These are phyloP conservation scores for Leptestheria dahalacensis DNA, from an alignment of 1,140 invertebrate species.

Conservation along the genomic window DNA sequence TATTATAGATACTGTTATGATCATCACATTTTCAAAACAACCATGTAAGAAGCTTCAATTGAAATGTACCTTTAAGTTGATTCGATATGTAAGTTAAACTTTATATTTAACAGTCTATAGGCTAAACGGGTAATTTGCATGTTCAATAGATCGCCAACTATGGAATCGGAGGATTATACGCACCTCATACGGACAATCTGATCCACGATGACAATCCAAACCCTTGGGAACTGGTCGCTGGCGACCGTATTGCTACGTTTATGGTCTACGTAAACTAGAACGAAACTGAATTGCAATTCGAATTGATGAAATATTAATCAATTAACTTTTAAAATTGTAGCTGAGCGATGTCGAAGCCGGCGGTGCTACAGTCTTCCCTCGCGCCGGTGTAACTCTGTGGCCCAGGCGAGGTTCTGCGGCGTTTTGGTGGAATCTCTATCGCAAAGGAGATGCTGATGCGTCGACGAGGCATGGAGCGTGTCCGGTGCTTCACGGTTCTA, in stretches of 20 bases:
- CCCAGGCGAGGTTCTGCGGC: constrained; percentile 29
- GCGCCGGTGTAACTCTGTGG: constrained; percentile 28
- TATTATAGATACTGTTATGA: no score
- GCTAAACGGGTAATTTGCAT: background rate
- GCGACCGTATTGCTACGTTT: constrained; percentile 40
- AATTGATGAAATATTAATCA: background rate
- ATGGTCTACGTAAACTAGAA: constrained; percentile 36
- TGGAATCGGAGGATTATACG: constrained; percentile 48
- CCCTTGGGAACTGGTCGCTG: constrained; percentile 26
- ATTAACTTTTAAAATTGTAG: background rate
- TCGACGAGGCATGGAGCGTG: constrained; percentile 35
- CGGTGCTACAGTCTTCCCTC: constrained; percentile 33
- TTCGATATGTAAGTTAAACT: background rate
- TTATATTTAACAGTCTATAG: no score
- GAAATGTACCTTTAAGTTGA: background rate
- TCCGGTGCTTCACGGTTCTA: constrained; percentile 34
- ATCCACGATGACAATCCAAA: constrained; percentile 27
- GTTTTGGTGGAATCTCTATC: constrained; percentile 37
- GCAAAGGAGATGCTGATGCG: constrained; percentile 30
- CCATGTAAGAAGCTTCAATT: no score
- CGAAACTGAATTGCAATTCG: background rate
- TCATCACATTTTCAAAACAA: no score
- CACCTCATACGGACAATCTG: constrained; percentile 43
- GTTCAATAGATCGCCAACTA: constrained; percentile 36
- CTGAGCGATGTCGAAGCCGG: constrained; percentile 30